Percentiles rank a stretch among this genome's conserved stretches.
phyloP scores from a whole-genome alignment of 2,113 vertebrate genomes.

The Dryoscopus gambensis region DNA sequence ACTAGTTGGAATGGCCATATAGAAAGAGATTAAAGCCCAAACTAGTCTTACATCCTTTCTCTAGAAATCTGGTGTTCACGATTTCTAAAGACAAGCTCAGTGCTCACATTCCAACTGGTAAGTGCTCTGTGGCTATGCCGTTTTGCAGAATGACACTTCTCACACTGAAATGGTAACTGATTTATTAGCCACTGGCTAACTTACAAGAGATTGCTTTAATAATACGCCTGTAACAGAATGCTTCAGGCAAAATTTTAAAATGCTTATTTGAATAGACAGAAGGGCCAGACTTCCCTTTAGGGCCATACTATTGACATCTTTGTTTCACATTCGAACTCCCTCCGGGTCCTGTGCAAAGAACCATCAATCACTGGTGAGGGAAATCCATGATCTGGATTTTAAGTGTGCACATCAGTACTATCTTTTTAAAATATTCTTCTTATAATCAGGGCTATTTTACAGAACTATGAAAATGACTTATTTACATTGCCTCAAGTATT shows the following conservation, averaged over 20 bases:
- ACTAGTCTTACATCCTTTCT: background rate
- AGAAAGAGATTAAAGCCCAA: background rate
- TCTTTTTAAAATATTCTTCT: background rate
- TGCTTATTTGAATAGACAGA: conserved; percentile 34
- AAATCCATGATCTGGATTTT: background rate
- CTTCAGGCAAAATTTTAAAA: conserved; percentile 21
- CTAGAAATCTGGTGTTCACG: background rate
- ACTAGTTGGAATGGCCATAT: background rate
- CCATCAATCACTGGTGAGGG: background rate
- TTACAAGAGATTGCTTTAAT: conserved; percentile 27
- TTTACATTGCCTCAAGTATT: background rate
- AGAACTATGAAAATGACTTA: background rate
- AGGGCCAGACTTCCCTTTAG: background rate
- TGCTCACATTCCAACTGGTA: background rate
- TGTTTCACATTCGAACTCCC: background rate
- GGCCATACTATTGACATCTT: conserved; percentile 21
- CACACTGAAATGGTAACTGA: background rate
- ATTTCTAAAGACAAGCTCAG: background rate
- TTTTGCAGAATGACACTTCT: background rate
- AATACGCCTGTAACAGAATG: conserved; percentile 9
- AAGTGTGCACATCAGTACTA: background rate
- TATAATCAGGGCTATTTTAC: background rate
- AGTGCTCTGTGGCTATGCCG: background rate
- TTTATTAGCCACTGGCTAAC: conserved; percentile 17
- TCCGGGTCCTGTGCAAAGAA: background rate